Conservation (phyloP, 2,888 invertebrate genomes). For the Laothoe populi region DNA sequence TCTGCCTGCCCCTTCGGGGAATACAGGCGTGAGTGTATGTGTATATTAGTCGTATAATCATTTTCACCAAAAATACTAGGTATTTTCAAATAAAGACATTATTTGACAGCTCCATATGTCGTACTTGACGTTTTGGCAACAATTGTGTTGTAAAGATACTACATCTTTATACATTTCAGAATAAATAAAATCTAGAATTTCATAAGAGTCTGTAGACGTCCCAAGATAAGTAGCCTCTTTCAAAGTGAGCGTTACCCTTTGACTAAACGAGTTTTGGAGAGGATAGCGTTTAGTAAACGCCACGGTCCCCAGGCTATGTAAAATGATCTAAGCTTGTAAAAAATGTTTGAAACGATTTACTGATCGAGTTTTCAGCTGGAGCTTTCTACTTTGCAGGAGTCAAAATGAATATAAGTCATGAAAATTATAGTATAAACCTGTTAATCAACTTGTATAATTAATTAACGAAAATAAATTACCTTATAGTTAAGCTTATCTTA, state of each 20-base stretch:
- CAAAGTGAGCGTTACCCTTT: constrained; percentile 2
- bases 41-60: no score
- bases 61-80: no score
- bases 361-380: background rate
- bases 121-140: background rate
- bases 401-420: background rate
- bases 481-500: no score
- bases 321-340: constrained; percentile 8
- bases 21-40: no score
- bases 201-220: background rate
- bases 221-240: background rate
- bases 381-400: background rate
- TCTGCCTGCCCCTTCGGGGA: no score
- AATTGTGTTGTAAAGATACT: no score
- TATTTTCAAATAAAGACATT: no score
- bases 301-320: background rate
- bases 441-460: no score
- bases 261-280: constrained; percentile 6
- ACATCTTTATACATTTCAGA: background rate
- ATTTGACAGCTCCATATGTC: background rate
- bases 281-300: background rate
- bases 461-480: no score
- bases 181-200: background rate
- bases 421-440: no score
- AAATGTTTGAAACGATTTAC: constrained; percentile 6